phyloP scores from a whole-genome alignment of 1,140 invertebrate genomes.

The Tribolium castaneum region DNA sequence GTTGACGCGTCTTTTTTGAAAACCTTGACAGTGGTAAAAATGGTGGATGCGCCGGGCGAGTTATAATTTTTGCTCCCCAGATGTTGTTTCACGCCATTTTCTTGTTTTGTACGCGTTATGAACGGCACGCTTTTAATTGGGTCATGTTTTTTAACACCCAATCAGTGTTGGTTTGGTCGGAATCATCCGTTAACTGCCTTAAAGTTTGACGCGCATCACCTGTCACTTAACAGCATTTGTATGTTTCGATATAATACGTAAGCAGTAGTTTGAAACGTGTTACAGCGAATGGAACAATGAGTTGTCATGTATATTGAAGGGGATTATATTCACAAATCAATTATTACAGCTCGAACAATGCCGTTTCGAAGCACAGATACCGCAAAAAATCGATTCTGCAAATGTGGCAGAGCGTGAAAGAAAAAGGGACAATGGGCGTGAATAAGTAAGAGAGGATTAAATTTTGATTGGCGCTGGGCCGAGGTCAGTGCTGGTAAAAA shows the following conservation, averaged over 20 bases:
- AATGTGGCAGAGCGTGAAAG: background rate
- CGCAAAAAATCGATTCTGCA: background rate
- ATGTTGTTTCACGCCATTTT: no score
- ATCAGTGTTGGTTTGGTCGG: no score
- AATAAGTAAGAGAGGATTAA: slow-evolving; percentile 11
- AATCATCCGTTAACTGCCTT: background rate
- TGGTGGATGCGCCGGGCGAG: no score
- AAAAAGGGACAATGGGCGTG: slow-evolving; percentile 2
- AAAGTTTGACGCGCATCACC: background rate
- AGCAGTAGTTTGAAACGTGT: slow-evolving; percentile 21
- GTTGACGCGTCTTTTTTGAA: no score
- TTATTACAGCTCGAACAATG: slow-evolving; percentile 14
- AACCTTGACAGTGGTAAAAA: no score
- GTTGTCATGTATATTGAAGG: slow-evolving; percentile 25
- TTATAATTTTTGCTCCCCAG: no score
- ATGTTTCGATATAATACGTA: slow-evolving; percentile 9
- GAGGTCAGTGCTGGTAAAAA: background rate
- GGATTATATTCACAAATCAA: slow-evolving; percentile 32
- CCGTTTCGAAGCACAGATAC: background rate
- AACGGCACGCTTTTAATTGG: no score
- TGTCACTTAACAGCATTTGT: background rate
- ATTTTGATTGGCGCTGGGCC: background rate
- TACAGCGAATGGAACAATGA: slow-evolving; percentile 17
- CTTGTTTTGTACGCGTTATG: no score
- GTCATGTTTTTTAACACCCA: no score